Base-by-base conservation (phyloP, 2,113 vertebrate genomes). In the Trinectes maculatus region DNA sequence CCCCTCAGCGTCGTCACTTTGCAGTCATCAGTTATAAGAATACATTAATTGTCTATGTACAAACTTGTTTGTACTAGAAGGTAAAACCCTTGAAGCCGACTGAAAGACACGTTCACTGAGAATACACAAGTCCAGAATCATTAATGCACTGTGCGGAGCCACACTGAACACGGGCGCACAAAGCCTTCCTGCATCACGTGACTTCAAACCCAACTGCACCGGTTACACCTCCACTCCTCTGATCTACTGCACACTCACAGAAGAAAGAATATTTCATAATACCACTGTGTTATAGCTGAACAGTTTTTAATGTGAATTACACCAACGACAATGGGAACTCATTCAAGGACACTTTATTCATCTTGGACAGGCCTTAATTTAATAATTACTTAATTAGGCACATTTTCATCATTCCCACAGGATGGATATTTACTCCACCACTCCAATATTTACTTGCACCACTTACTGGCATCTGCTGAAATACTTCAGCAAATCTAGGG, bases 201-300 rank as follows among this genome's bases (percentile, higher is more conserved):
- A 74, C 73, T 67, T 74, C 40, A 78, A 73, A 84, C 59, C 49
- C 29, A 80, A 56, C 69, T 71, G 72, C 63, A 83, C 43, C 60
- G 53, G 71, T 42, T 66, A 85, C 83, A 85, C 85, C 83, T 82
- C 80, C 85, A 80, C 76, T 71, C 21, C 65, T 87, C 62, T 85
- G 56, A 85, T 79, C 49, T 70, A 31, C 56, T 66, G 73, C 47
- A 69, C 42, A 56, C 79, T 73, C 70, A 67, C 59, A 64, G 49
- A 81, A 78, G 24, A 65, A 61, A 44, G 37, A 65, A 62, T 47
- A 77, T 43, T 74, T 64, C 46, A 36, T 29, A 57, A 56, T 10
- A 46, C 8, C 56, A 36, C 47, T 66, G 33, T 29, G 26, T 68
- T 62, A 26, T 16, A 10, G 58, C 51, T 47, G 64, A 56, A 64